A percentile compares a stretch with the other conserved stretches of the same genome.
These are phyloP conservation scores for Lepus oiostolus DNA, from an alignment of 2,797 vertebrate species.

Conservation along the genomic window DNA sequence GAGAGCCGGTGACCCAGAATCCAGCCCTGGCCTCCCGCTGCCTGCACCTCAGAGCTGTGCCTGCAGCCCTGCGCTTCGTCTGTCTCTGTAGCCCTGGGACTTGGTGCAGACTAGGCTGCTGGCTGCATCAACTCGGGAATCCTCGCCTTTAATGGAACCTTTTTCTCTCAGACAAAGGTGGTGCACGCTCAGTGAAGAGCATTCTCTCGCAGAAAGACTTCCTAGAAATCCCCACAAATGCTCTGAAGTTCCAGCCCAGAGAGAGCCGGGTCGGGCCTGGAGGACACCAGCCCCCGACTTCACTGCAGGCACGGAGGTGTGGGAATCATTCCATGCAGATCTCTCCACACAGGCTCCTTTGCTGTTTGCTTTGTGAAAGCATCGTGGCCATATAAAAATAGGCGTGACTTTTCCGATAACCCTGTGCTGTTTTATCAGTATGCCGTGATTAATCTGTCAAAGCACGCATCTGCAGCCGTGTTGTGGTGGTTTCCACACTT, in stretches of 20 bases:
- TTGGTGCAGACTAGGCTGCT: background rate
- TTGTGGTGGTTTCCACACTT: no score
- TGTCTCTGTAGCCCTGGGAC: fast-evolving
- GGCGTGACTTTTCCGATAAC: background rate
- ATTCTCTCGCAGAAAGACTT: background rate
- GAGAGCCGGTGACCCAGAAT: background rate
- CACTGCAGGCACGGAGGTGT: fast-evolving
- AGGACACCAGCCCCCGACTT: background rate
- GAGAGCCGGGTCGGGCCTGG: background rate
- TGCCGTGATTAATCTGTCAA: background rate
- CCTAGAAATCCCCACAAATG: background rate
- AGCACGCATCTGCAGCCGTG: background rate
- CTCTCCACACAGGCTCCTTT: background rate
- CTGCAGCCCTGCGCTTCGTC: fast-evolving
- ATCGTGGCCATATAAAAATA: background rate
- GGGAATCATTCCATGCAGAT: background rate
- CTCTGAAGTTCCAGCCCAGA: background rate
- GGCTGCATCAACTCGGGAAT: background rate
- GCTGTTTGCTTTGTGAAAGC: background rate
- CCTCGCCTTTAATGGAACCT: background rate
- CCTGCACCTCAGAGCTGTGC: no score
- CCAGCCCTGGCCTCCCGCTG: background rate
- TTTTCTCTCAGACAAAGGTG: background rate
- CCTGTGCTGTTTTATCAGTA: no score
- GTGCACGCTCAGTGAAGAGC: background rate